phyloP scores from a whole-genome alignment of 1,140 invertebrate genomes.

The Megathymus violae region DNA sequence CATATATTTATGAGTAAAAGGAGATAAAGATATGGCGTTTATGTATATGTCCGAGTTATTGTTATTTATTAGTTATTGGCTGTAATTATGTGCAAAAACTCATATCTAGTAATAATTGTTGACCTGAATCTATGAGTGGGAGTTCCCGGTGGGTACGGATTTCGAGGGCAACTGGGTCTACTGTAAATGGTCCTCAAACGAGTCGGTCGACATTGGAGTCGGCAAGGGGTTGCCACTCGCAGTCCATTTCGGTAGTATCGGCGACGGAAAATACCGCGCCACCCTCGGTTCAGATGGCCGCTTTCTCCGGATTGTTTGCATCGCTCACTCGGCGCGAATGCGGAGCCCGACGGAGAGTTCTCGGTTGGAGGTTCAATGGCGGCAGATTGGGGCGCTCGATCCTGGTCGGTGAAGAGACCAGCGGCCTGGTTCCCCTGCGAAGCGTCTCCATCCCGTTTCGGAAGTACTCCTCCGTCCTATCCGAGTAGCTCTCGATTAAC shows the following conservation, averaged over 20 bases:
- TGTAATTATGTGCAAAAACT: too few species aligned
- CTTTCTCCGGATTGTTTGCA: constrained; percentile 83
- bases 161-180: background rate
- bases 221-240: constrained; percentile 66
- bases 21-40: too few species aligned
- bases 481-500: constrained; percentile 88
- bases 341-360: constrained; percentile 84
- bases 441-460: constrained; percentile 78
- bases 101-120: too few species aligned
- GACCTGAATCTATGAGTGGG: background rate
- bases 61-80: too few species aligned
- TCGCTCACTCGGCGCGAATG: constrained; percentile 86
- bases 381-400: constrained; percentile 92
- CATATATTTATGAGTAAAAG: too few species aligned
- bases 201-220: constrained; percentile 72
- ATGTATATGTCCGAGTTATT: too few species aligned
- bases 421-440: constrained; percentile 76
- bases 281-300: constrained; percentile 79
- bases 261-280: constrained; percentile 82
- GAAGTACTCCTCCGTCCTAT: constrained; percentile 74
- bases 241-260: constrained; percentile 73
- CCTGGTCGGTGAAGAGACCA: constrained; percentile 90
- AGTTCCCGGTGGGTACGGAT: background rate
- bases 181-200: constrained; percentile 53
- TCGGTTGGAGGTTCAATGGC: constrained; percentile 89